A percentile compares a stretch with the other conserved stretches of the same genome.
These are phyloP conservation scores for Cuniculus paca DNA, from an alignment of 2,797 vertebrate species.

Conservation along the genomic window DNA sequence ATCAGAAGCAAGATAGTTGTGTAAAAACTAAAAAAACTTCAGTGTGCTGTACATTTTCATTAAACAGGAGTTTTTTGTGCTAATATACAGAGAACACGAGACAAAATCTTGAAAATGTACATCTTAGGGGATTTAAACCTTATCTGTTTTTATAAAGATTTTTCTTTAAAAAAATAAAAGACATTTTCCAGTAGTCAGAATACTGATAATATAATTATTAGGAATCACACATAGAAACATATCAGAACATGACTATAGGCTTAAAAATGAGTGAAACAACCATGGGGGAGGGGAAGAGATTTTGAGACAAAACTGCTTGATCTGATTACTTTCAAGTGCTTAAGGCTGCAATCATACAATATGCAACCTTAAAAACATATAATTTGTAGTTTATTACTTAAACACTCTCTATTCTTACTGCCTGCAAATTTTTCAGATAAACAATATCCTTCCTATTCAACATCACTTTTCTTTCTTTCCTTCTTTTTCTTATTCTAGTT, in stretches of 20 bases:
- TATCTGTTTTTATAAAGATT: conserved; percentile 40
- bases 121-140: conserved; percentile 26
- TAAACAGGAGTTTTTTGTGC: not conserved
- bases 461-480: not conserved
- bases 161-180: conserved; percentile 19
- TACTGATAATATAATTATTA: conserved; percentile 19
- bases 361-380: not conserved
- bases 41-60: not conserved
- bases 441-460: not conserved
- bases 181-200: not conserved
- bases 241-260: not conserved
- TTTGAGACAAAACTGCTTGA: conserved; percentile 35
- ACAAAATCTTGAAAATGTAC: not conserved
- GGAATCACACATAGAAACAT: conserved; percentile 30
- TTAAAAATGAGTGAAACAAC: not conserved
- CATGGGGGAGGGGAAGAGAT: not conserved
- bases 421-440: not conserved
- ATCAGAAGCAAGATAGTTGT: not conserved
- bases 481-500: not conserved
- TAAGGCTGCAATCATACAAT: not conserved
- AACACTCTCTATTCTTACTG: not conserved
- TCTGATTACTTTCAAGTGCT: not conserved
- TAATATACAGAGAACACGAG: not conserved
- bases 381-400: not conserved
- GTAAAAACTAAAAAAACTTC: not conserved